These are phyloP conservation scores for Lepas anatifera DNA, from an alignment of 2,888 invertebrate genomes.

Conservation along the genomic window DNA sequence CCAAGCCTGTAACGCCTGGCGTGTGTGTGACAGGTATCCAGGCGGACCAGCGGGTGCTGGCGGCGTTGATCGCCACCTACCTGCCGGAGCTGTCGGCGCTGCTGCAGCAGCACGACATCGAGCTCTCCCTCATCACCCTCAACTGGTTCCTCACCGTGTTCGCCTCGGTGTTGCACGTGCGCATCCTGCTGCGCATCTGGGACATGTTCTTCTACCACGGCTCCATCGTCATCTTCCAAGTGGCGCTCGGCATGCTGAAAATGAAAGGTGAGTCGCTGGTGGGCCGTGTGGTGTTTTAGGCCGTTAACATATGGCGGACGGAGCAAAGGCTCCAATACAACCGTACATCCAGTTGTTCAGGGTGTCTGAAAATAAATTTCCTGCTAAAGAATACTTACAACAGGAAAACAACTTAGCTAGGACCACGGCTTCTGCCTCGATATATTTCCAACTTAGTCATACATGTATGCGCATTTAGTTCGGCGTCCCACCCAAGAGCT, in stretches of 20 bases:
- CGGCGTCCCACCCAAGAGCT: no score
- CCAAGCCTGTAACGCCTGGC: constrained; percentile 24
- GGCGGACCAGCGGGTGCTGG: constrained; percentile 91
- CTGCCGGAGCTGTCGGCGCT: constrained; percentile 79
- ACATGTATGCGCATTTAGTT: no score
- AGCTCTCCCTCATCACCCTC: constrained; percentile 80
- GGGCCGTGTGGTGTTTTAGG: no score
- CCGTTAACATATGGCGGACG: no score
- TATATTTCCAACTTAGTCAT: no score
- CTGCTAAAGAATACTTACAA: no score
- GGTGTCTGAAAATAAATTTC: no score
- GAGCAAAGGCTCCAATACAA: no score
- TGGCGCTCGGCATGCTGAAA: constrained; percentile 87
- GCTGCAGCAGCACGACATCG: constrained; percentile 74
- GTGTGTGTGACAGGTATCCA: constrained; percentile 51
- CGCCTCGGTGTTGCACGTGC: constrained; percentile 92
- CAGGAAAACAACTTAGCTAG: no score
- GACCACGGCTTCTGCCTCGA: no score
- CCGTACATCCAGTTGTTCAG: no score
- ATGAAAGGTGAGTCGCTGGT: constrained; percentile 42
- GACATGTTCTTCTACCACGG: constrained; percentile 95
- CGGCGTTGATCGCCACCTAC: constrained; percentile 78
- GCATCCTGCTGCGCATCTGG: constrained; percentile 86
- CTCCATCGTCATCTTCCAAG: constrained; percentile 82
- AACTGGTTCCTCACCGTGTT: constrained; percentile 97